These are phyloP conservation scores for Empis livida DNA, from an alignment of 2,888 invertebrate species.

Conservation along the genomic window DNA sequence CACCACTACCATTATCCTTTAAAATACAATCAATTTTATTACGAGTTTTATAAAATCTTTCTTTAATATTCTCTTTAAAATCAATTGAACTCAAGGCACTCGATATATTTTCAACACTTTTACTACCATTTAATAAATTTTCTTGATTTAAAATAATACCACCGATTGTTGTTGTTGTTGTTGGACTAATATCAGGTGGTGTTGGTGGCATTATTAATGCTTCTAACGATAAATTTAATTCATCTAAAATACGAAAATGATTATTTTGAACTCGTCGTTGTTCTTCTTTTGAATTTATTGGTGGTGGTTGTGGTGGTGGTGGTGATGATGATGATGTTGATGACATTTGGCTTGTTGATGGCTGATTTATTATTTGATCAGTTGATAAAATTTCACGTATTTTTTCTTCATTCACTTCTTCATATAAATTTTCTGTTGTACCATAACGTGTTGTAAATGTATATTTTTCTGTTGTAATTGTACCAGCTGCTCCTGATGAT, in stretches of 20 bases:
- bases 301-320: not conserved
- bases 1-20: too few species aligned
- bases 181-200: constrained; percentile 11
- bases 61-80: constrained; percentile 10
- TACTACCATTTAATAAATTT: not conserved
- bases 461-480: constrained; percentile 26
- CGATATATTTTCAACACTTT: constrained; percentile 9
- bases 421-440: constrained; percentile 45
- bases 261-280: constrained; percentile 62
- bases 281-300: constrained; percentile 42
- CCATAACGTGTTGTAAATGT: constrained; percentile 59
- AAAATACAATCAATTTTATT: too few species aligned
- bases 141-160: too few species aligned
- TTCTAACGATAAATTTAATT: constrained; percentile 67
- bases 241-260: constrained; percentile 62
- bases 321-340: too few species aligned
- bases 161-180: constrained; percentile 50
- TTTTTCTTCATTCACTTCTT: constrained; percentile 12
- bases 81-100: constrained; percentile 10
- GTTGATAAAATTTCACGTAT: constrained; percentile 8
- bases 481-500: not conserved
- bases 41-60: not conserved
- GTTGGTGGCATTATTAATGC: constrained; percentile 67
- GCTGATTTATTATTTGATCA: constrained; percentile 34
- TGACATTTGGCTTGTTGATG: not conserved